Evolutionary conservation across 1,140 invertebrate species (phyloP).

Genomic region (Tetramorium simillimum): DNA sequence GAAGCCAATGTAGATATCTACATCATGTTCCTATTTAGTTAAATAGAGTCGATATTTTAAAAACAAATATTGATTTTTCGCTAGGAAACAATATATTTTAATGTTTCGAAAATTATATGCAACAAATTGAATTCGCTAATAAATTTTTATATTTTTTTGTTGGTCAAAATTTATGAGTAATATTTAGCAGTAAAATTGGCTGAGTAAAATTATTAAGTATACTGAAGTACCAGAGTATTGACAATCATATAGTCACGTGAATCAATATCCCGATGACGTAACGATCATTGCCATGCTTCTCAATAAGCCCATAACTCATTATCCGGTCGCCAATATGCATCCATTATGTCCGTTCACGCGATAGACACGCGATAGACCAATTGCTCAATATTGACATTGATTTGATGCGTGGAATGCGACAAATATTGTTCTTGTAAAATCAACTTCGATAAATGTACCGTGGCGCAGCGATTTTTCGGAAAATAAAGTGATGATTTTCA

Average conservation of each 20-base stretch:
- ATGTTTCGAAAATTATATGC: neutral
- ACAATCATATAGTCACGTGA: neutral
- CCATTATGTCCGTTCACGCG: slow-evolving; percentile 20
- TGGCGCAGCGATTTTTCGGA: neutral
- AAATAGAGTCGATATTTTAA: neutral
- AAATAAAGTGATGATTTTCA: neutral
- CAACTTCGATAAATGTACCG: neutral
- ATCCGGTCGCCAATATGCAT: slow-evolving; percentile 32
- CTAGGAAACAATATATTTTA: neutral
- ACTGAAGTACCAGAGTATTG: neutral
- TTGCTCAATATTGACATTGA: slow-evolving; percentile 47
- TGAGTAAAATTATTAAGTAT: neutral
- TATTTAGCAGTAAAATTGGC: neutral
- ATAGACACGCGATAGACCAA: slow-evolving; percentile 11
- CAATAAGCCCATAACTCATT: slow-evolving; percentile 48
- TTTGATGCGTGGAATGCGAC: slow-evolving; percentile 22
- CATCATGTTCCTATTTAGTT: neutral
- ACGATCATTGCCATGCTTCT: slow-evolving; percentile 35
- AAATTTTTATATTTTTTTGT: neutral
- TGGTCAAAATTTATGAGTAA: neutral
- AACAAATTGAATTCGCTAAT: neutral
- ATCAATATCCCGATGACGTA: slow-evolving; percentile 9
- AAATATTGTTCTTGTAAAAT: slow-evolving; percentile 11
- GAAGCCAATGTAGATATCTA: neutral
- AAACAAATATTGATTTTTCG: neutral